Base-by-base conservation (phyloP, 2,888 invertebrate genomes). In the Strigamia crassipes region DNA sequence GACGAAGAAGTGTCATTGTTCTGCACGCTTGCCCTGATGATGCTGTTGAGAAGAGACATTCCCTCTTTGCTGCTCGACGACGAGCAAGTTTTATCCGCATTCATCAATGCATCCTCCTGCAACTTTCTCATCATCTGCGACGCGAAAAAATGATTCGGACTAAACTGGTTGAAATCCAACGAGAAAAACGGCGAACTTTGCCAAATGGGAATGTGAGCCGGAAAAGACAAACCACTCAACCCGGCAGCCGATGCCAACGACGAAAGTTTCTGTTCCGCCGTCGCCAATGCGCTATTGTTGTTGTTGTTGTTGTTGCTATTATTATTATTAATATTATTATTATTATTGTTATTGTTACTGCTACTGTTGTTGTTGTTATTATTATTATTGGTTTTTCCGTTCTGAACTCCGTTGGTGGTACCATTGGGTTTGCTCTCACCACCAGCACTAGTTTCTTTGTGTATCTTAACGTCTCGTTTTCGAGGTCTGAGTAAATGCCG, bases 401-500 rank as follows among this genome's bases (percentile, higher is more conserved):
- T 80, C 51, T 61, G 61, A n/a, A 61, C 31, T 56, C 61, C 79
- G 79, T 41, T 41, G 12, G 78, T 38, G 78, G 78, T 34, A 23
- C 41, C 78, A 9, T 78, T 38, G 13, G 38, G 13, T 46, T 79
- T 38, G 23, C 18, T 38, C 10, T 38, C 38, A 38, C 38, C 41
- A 21, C 8, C 42, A 41, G 18, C 9, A 21, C 21, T 46, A 13
- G 23, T 21, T 27, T 41, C 34, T 15, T 81, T 81, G 23, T 79
- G 15, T 13, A 91, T 93, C 87, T 94, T 94, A 0, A 93, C 93
- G 86, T 94, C 94, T 34, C 94, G 90, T 87, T 96, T 96, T 84
- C 95, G 90, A 81, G 96, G 96, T 86, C 98, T 90, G 93, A 97
- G 94, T 84, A 96, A 89, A 88, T 96, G 96, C 81, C 96, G 91